Evolutionary conservation across 2,888 invertebrate genomes (phyloP).

Genomic region (Rosalia funebris): DNA sequence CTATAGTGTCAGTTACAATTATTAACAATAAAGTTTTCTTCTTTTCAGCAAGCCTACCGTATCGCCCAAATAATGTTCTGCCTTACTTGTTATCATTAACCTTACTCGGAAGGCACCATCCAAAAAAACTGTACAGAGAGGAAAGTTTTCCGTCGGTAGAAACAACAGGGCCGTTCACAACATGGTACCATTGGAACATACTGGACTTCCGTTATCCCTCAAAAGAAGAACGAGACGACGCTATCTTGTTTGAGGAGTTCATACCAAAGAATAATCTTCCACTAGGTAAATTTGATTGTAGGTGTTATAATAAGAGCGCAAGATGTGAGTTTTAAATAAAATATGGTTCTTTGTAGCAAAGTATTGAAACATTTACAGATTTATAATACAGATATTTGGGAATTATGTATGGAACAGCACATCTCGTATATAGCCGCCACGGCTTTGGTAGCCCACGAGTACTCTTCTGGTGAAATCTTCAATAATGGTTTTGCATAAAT

Average conservation of each 20-base stretch:
- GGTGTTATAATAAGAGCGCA: no score
- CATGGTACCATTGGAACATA: constrained; percentile 78
- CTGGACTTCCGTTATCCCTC: constrained; percentile 79
- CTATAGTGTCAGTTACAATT: no score
- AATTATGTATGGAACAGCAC: no score
- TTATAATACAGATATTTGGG: no score
- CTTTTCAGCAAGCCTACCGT: constrained; percentile 22
- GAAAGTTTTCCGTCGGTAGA: constrained; percentile 54
- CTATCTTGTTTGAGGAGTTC: constrained; percentile 71
- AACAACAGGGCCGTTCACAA: constrained; percentile 69
- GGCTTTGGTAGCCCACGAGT: no score
- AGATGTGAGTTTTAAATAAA: background rate
- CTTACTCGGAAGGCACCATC: constrained; percentile 33
- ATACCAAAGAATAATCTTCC: constrained; percentile 80
- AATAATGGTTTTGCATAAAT: no score
- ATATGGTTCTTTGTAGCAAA: no score
- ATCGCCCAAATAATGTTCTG: constrained; percentile 57
- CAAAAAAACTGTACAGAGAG: constrained; percentile 4
- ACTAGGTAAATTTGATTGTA: constrained; percentile 37
- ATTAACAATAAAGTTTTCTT: no score
- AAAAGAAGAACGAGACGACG: constrained; percentile 67
- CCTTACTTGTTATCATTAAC: constrained; percentile 67
- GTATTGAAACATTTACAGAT: no score
- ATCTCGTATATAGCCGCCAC: no score
- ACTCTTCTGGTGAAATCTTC: no score